Conservation (phyloP, 1,140 invertebrate species). For the Lepidostoma basale region DNA sequence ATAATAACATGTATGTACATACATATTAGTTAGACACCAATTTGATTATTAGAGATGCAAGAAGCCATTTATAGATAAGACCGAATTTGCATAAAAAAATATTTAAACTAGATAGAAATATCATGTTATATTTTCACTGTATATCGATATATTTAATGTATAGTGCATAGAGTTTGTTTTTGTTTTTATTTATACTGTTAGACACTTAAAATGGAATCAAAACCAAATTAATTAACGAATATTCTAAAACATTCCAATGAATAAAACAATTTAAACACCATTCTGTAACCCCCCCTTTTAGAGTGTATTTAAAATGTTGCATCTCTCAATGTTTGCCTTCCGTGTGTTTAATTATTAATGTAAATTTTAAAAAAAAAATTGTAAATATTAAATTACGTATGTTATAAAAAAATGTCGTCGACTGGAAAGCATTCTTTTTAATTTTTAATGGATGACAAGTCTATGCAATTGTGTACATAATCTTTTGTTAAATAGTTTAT, state of each 20-base stretch:
- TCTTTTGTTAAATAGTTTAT: conserved; percentile 44
- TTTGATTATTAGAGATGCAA: background rate
- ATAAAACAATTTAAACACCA: background rate
- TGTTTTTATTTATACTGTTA: too few species aligned
- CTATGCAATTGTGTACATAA: conserved; percentile 41
- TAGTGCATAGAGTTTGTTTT: too few species aligned
- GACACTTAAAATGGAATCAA: background rate
- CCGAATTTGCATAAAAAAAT: too few species aligned
- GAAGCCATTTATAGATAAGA: background rate
- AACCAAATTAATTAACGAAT: background rate
- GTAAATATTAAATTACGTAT: conserved; percentile 4
- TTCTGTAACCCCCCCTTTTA: background rate
- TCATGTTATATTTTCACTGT: too few species aligned
- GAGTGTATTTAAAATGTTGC: background rate
- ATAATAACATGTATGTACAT: conserved; percentile 2
- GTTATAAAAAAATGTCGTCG: background rate
- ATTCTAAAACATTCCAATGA: conserved; percentile 9
- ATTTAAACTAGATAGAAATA: too few species aligned
- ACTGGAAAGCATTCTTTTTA: conserved; percentile 5
- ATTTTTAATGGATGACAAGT: conserved; percentile 27
- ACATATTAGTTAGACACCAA: conserved; percentile 27
- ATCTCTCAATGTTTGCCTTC: conserved; percentile 29
- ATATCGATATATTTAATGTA: too few species aligned
- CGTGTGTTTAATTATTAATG: conserved; percentile 6
- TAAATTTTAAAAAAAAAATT: background rate